Evolutionary conservation across 2,888 invertebrate species (phyloP).

Genomic region (Meteorus colon): DNA sequence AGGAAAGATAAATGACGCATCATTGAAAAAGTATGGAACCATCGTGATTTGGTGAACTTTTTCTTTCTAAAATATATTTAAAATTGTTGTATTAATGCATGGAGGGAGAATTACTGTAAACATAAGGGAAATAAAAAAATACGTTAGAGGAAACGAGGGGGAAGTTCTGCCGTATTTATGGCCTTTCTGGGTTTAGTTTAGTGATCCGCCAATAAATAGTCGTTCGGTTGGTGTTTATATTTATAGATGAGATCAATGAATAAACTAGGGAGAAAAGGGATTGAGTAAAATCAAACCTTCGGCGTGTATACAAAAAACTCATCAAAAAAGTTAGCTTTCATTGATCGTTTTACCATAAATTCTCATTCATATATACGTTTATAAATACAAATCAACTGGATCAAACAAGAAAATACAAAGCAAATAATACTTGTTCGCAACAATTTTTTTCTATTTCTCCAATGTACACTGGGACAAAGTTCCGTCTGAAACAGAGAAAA

Average conservation of each 20-base stretch:
- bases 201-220: constrained; percentile 13
- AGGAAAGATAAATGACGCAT: too few species aligned
- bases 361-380: background rate
- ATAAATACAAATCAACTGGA: too few species aligned
- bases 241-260: background rate
- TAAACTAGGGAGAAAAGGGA: background rate
- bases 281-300: background rate
- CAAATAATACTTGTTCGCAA: too few species aligned
- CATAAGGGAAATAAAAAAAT: background rate
- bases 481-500: too few species aligned
- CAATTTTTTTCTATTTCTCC: too few species aligned
- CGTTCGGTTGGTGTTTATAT: background rate
- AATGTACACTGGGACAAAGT: too few species aligned
- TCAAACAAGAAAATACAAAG: too few species aligned
- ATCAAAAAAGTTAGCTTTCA: background rate
- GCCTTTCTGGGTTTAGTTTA: constrained; percentile 12
- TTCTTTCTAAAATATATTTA: background rate
- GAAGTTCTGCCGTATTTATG: background rate
- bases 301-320: background rate
- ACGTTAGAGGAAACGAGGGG: background rate
- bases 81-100: background rate
- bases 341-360: background rate
- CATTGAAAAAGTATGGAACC: too few species aligned
- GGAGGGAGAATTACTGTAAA: background rate
- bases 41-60: background rate